Evolutionary conservation across 2,888 invertebrate species (phyloP), one percentile per base, ranked within the genome.

Genomic region (Drosophila hawaiiensis): DNA sequence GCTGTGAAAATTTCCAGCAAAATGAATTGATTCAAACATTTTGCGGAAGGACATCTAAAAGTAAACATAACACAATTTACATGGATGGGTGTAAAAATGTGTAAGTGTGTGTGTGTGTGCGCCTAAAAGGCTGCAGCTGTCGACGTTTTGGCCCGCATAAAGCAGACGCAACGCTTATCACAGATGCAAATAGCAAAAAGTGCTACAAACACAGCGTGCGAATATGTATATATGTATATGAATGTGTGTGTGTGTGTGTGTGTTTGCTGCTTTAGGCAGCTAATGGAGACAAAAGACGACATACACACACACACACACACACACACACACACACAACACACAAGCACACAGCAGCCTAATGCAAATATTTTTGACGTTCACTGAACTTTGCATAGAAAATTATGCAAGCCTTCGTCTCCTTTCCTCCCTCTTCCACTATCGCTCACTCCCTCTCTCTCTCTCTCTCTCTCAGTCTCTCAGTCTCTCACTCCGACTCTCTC

Each of bases 301-400:
- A 68, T 49, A 69, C 67, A 70, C 61, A 25, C 25, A 65, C 61
- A 73, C 63, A 77, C 55, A 74, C 58, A 78, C 33, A 53, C 33
- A 69, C 33, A 60, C 47, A 62, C 50, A 68, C 53, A 62, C 69
- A 53, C 64, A 70, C 59, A 35, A 60, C 47, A 62, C 50, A 68
- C 53, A 62, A 58, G 61, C 69, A 53, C 64, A 70, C 59, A 72
- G 55, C 62, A 72, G 71, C 68, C 72, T 84, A 87, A 84, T 85
- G 78, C 84, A 88, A 80, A 90, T 87, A 85, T 84, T 91, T 91
- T 91, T 86, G 88, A 92, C 89, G 91, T 92, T 92, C 92, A 92
- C 76, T 92, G 92, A 92, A 92, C 91, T 92, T 91, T 91, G 73
- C 82, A 78, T 80, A 86, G 68, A 84, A 84, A 89, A 90, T 91